Conservation (phyloP, 1,140 invertebrate genomes). For the Lordiphosa clarofinis region DNA sequence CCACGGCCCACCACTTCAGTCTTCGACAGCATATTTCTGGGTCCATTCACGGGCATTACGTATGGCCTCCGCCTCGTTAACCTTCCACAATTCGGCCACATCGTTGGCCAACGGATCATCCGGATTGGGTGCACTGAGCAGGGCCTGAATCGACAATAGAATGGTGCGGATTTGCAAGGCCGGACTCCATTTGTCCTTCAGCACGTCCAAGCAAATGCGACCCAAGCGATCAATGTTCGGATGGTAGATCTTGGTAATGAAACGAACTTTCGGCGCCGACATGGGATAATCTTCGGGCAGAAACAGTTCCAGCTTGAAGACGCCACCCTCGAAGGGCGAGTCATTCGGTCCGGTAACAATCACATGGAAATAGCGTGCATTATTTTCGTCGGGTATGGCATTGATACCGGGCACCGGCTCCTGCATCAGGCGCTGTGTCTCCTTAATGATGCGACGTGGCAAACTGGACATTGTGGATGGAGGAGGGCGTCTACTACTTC, state of each 20-base stretch:
- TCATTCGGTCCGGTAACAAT: slow-evolving; percentile 92
- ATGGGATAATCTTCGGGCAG: slow-evolving; percentile 91
- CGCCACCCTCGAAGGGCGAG: slow-evolving; percentile 89
- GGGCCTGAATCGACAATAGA: slow-evolving; percentile 96
- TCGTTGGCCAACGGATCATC: slow-evolving; percentile 98
- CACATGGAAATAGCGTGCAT: slow-evolving; percentile 98
- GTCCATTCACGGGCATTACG: slow-evolving; percentile 98
- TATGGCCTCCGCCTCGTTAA: slow-evolving; percentile 93
- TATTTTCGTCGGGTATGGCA: slow-evolving; percentile 96
- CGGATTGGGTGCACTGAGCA: slow-evolving; percentile 98
- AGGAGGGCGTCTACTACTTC: too few species aligned
- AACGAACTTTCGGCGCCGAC: slow-evolving; percentile 91
- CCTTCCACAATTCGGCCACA: slow-evolving; percentile 98
- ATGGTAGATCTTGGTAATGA: slow-evolving; percentile 92
- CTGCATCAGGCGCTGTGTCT: slow-evolving; percentile 98
- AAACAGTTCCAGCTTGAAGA: slow-evolving; percentile 90
- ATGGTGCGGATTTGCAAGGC: slow-evolving; percentile 98
- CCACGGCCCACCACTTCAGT: slow-evolving; percentile 83
- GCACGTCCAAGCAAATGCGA: slow-evolving; percentile 89
- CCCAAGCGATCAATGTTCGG: slow-evolving; percentile 90
- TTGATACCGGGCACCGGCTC: slow-evolving; percentile 98
- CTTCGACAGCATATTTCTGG: slow-evolving; percentile 95
- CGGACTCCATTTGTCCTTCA: slow-evolving; percentile 97
- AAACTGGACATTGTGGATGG: slow-evolving; percentile 86
- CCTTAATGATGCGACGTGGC: slow-evolving; percentile 95